Evolutionary conservation across 2,888 invertebrate species (phyloP), one percentile per base, ranked within the genome.

Genomic region (Drosophila quinaria): DNA sequence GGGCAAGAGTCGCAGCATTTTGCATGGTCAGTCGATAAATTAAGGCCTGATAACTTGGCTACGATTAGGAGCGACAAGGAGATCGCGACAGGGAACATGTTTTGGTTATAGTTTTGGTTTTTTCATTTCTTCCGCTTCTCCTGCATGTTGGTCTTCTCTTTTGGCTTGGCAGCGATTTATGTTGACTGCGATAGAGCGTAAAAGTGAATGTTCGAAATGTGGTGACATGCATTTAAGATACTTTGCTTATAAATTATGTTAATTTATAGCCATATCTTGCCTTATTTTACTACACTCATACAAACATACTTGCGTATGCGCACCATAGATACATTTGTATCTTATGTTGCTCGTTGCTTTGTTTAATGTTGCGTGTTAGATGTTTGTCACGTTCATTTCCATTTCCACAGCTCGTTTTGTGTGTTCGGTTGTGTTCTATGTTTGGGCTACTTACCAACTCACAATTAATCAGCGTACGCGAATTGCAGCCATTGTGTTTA

Each of bases 161-260:
- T 58, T 35, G 42, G 33, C 49, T n/a, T 47, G 9, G 13, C 33
- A 66, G 69, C 66, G 69, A 80, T 77, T 80, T 77, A 80, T 80
- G 80, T 71, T 33, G 25, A 47, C 63, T 46, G 70, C 80, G 83
- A 83, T 83, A 83, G 83, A 83, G 81, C 80, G 80, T 77, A 86
- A 83, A 83, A 86, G 84, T 86, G 87, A 86, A 86, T 86, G 84
- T 83, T 83, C 68, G 74, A 79, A 81, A 83, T 83, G 83, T 84
- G 84, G 81, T 81, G 84, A 84, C 84, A 84, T 83, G 84, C 87
- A 86, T 84, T 84, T 83, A 83, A 84, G 84, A 84, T 84, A 83
- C 83, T 83, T 74, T 79, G 79, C 84, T 78, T 84, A 83, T 84
- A 84, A 86, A 86, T 84, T 83, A 83, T 86, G 81, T 83, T 83